These are phyloP conservation scores for Drosophila littoralis DNA, from an alignment of 1,140 invertebrate species.

Conservation along the genomic window DNA sequence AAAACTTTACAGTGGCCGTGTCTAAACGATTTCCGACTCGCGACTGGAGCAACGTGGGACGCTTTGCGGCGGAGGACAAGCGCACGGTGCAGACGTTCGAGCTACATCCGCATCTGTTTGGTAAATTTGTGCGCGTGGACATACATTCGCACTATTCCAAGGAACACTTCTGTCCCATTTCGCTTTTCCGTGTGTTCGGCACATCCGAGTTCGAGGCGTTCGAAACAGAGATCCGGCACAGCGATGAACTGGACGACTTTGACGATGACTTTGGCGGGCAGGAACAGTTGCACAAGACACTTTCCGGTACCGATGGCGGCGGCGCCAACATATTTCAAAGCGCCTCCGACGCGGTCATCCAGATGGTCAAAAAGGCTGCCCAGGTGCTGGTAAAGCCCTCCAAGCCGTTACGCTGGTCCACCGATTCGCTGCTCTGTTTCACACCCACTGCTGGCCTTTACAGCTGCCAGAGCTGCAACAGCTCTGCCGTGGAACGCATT, in stretches of 20 bases:
- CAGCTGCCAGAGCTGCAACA: constrained; percentile 66
- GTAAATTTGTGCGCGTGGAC: constrained; percentile 97
- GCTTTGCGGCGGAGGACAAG: constrained; percentile 94
- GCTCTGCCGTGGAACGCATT: constrained; percentile 56
- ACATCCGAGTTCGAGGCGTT: constrained; percentile 95
- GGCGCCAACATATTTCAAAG: constrained; percentile 92
- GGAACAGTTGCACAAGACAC: constrained; percentile 76
- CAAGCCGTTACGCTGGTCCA: constrained; percentile 69
- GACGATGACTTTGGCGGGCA: constrained; percentile 85
- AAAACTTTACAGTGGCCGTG: constrained; percentile 93
- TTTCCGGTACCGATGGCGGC: constrained; percentile 28
- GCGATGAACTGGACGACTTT: constrained; percentile 88
- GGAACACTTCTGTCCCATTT: constrained; percentile 99
- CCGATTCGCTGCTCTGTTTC: constrained; percentile 52
- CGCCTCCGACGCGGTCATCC: constrained; percentile 93
- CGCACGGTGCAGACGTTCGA: constrained; percentile 95
- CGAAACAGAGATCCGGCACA: constrained; percentile 89
- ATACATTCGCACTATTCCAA: constrained; percentile 96
- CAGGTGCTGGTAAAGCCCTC: constrained; percentile 90
- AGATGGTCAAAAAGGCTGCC: constrained; percentile 94
- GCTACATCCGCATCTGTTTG: constrained; percentile 92
- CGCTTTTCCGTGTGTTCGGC: constrained; percentile 95
- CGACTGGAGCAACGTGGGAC: constrained; percentile 95
- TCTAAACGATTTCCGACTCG: constrained; percentile 96
- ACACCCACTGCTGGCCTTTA: constrained; percentile 60